phyloP scores from a whole-genome alignment of 1,140 invertebrate species.

The Drosophila orena region DNA sequence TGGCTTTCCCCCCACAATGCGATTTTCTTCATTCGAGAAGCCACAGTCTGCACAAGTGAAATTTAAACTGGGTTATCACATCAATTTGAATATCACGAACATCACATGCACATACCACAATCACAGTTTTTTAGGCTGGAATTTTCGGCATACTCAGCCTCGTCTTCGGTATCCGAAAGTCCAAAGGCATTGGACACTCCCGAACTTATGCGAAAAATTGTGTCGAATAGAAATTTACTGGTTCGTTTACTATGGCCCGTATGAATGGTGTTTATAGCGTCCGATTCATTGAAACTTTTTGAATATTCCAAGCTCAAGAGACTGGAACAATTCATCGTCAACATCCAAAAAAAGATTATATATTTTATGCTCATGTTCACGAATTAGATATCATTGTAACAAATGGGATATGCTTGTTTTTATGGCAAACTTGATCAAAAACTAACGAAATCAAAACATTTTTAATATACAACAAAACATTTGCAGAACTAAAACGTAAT shows the following conservation, averaged over 20 bases:
- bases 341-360: slow-evolving; percentile 62
- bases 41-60: slow-evolving; percentile 88
- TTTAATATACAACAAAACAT: slow-evolving; percentile 9
- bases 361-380: slow-evolving; percentile 68
- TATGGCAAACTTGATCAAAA: slow-evolving; percentile 12
- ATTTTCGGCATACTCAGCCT: slow-evolving; percentile 82
- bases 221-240: slow-evolving; percentile 88
- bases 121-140: slow-evolving; percentile 86
- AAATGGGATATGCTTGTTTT: slow-evolving; percentile 26
- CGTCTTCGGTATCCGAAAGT: slow-evolving; percentile 85
- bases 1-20: slow-evolving; percentile 89
- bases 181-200: slow-evolving; percentile 85
- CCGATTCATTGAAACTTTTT: slow-evolving; percentile 43
- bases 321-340: slow-evolving; percentile 54
- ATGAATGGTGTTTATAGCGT: slow-evolving; percentile 32
- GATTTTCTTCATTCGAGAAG: slow-evolving; percentile 89
- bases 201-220: slow-evolving; percentile 86
- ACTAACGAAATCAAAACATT: slow-evolving; percentile 27
- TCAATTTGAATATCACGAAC: not conserved
- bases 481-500: not conserved
- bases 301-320: slow-evolving; percentile 49
- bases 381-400: slow-evolving; percentile 58
- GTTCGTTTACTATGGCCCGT: slow-evolving; percentile 75
- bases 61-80: not conserved
- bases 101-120: slow-evolving; percentile 81